phyloP scores from a whole-genome alignment of 2,113 vertebrate genomes.

The Sphaerodactylus townsendi region DNA sequence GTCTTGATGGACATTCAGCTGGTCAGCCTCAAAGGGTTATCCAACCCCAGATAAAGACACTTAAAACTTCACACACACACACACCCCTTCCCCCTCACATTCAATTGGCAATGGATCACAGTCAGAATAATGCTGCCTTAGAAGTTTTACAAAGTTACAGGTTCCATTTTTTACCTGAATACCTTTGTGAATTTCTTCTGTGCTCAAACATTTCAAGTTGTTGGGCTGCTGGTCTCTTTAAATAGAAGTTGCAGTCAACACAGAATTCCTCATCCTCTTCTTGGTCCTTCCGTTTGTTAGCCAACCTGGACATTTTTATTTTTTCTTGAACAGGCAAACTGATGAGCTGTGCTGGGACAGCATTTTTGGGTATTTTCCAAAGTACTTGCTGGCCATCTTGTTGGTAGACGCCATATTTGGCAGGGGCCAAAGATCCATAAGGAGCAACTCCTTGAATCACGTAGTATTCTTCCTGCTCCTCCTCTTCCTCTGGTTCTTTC shows the following conservation, averaged over 20 bases:
- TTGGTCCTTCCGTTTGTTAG: conserved; percentile 50
- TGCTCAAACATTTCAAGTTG: conserved; percentile 48
- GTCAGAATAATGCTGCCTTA: not conserved
- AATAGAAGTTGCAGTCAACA: conserved; percentile 45
- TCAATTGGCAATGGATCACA: not conserved
- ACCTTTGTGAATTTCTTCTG: conserved; percentile 41
- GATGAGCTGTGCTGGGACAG: conserved; percentile 49
- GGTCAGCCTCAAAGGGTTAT: not conserved
- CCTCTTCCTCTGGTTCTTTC: conserved; percentile 42
- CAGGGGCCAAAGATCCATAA: conserved; percentile 33
- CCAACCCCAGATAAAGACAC: not conserved
- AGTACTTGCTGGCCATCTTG: conserved; percentile 55
- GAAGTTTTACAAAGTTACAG: not conserved
- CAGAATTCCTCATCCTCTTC: conserved; percentile 40
- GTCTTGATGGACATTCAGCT: not conserved
- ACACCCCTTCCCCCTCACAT: too few species aligned
- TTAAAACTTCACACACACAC: not conserved
- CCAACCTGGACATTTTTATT: conserved; percentile 26
- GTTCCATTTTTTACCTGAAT: conserved; percentile 50
- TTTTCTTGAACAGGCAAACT: conserved; percentile 64
- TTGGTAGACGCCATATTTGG: conserved; percentile 47
- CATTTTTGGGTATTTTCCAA: conserved; percentile 58
- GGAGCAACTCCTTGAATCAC: conserved; percentile 50
- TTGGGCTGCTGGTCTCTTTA: conserved; percentile 43
- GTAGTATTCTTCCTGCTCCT: conserved; percentile 50